Evolutionary conservation across 2,797 vertebrate species (phyloP), one percentile per base, ranked within the genome.

Genomic region (Typhlichthys eigenmanni): DNA sequence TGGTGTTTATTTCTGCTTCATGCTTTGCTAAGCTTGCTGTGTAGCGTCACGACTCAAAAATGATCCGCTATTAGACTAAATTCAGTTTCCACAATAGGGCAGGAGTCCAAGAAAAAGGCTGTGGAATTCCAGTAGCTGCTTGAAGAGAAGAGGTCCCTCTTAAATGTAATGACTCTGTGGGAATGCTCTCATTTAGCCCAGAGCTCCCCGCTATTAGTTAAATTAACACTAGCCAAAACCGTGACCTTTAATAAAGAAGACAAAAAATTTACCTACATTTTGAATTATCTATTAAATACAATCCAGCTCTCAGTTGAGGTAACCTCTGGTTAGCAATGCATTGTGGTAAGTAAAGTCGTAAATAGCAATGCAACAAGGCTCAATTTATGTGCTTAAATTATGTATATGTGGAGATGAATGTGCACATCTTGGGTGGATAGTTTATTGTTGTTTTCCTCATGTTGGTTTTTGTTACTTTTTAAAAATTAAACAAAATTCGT

Each of bases 241-340:
- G 51, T 64, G 52, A 68, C 45, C 34, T 29, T 29, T 29, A 29
- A 29, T 29, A 4, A 29, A 29, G 24, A 29, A 29, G 24, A 29
- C 3, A 2, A 46, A 72, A 85, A 81, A 69, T 71, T 64, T 75
- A 82, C 80, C 80, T 66, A 78, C 74, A 62, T 78, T 61, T 63
- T 91, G 76, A 92, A 91, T 92, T 85, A 92, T 90, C 76, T 69
- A 90, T 89, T 62, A 72, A 71, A 73, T 83, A 60, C 78, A 89
- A 79, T 83, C 59, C 74, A 73, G 77, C 70, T 63, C 72, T 78
- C 61, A 64, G 24, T 29, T 29, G 75, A 81, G 82, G 53, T 81
- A 76, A 55, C 66, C 61, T 60, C 71, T 78, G 79, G 83, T 86
- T 81, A 86, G 73, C 80, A 77, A 85, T 71, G 79, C 75, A 74